These are phyloP conservation scores for Plagiodera versicolora DNA, from an alignment of 2,888 invertebrate genomes.

Conservation along the genomic window DNA sequence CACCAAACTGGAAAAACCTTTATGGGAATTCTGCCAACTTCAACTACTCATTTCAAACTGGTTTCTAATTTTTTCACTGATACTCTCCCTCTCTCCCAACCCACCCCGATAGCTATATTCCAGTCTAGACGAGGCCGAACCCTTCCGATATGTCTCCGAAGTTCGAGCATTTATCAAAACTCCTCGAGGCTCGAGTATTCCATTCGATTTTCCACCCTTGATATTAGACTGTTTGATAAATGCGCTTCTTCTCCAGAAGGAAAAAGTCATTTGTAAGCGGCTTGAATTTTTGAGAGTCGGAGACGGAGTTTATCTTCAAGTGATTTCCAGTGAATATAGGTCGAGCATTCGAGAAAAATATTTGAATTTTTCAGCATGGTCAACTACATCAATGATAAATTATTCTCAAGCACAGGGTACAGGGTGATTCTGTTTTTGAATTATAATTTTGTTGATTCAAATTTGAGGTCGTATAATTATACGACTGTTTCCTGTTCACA, in stretches of 20 bases:
- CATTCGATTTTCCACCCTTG: constrained; percentile 11
- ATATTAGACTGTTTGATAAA: constrained; percentile 14
- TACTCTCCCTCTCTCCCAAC: no score
- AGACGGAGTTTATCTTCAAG: neutral
- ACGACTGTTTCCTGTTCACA: neutral
- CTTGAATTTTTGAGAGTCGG: constrained; percentile 3
- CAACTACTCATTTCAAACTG: neutral
- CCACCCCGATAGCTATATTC: neutral
- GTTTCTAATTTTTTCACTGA: neutral
- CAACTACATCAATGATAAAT: no score
- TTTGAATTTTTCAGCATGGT: no score
- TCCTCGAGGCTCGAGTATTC: constrained; percentile 7
- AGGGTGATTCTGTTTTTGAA: no score
- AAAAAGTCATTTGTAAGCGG: constrained; percentile 15
- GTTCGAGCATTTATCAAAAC: constrained; percentile 16
- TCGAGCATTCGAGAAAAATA: no score
- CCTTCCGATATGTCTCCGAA: constrained; percentile 6
- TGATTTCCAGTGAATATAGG: no score
- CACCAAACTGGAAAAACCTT: neutral
- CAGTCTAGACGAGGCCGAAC: constrained; percentile 9
- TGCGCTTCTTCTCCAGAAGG: constrained; percentile 8
- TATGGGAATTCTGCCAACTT: neutral
- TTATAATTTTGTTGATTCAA: no score
- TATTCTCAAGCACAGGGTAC: no score
- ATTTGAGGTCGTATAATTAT: neutral